phyloP scores from a whole-genome alignment of 2,797 vertebrate genomes.

The Acanthiza pusilla region DNA sequence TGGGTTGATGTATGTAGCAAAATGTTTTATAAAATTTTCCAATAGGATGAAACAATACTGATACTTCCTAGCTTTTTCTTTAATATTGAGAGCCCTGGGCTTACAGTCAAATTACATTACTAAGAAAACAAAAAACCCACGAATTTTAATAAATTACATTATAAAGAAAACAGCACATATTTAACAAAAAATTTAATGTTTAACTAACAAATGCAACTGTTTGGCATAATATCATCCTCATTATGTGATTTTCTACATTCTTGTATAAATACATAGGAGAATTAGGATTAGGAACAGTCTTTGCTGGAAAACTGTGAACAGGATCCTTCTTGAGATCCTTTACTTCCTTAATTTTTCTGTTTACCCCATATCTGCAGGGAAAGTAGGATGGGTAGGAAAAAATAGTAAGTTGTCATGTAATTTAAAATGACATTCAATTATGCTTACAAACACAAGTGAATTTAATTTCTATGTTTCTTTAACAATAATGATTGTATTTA shows the following conservation, averaged over 20 bases:
- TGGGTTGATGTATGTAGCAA: background rate
- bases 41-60: background rate
- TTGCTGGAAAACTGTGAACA: background rate
- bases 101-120: background rate
- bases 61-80: background rate
- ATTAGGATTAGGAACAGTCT: background rate
- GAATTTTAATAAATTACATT: background rate
- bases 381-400: background rate
- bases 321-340: background rate
- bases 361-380: background rate
- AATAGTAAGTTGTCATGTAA: background rate
- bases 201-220: background rate
- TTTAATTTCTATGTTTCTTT: background rate
- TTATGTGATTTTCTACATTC: background rate
- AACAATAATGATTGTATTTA: background rate
- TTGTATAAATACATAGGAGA: background rate
- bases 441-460: background rate
- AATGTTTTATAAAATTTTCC: background rate
- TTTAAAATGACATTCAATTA: background rate
- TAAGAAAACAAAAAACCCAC: background rate
- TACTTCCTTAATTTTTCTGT: background rate
- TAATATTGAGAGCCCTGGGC: background rate
- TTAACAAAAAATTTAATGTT: background rate
- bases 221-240: background rate
- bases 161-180: background rate